Base-by-base conservation (phyloP, 92 coral and sea anemone species). In the Phenganax marumi region DNA sequence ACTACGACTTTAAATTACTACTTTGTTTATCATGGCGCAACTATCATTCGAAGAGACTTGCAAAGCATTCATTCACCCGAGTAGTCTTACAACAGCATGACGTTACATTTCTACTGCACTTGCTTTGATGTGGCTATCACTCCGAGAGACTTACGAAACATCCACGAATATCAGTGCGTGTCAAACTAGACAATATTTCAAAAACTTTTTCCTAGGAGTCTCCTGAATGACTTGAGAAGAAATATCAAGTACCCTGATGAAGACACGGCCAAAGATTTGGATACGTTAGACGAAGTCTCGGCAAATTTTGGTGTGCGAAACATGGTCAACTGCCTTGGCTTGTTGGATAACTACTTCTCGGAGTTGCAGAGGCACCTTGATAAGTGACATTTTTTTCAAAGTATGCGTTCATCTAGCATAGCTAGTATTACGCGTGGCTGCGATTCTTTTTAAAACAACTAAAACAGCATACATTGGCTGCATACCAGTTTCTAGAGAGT, bases 221-320 rank as follows among this genome's bases (percentile, higher is more conserved):
- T 78, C 10, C 43, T 78, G 3, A 63, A 78, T 21, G 83, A 78
- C 47, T 57, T 78, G 24, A 50, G 83, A 33, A 16, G 83, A 50
- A 78, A 78, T 18, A 61, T 78, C 46, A 78, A 78, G 63, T 78
- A 78, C 10, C 83, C 83, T 16, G 83, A 78, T 46, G 83, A 78
- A 16, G 73, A 78, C 21, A 78, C 73, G 48, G 83, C 83, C 52
- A 61, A 62, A 62, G 73, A 78, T 47, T 63, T 78, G 72, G 83
- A 78, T 1, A 78, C 26, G 8, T 78, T 78, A 49, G 83, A 78
- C 60, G 83, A 78, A 19, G 83, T 53, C 0, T 78, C 83, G 6
- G 46, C 21, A 46, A 62, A 62, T 57, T 78, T 78, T 25, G 83
- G 83, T 21, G 83, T 78, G 11, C 68, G 73, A 33, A 78, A 78